Percentiles rank a stretch among this genome's conserved stretches.
Conservation (phyloP, 2,113 vertebrate species). For the Tauraco erythrolophus region DNA sequence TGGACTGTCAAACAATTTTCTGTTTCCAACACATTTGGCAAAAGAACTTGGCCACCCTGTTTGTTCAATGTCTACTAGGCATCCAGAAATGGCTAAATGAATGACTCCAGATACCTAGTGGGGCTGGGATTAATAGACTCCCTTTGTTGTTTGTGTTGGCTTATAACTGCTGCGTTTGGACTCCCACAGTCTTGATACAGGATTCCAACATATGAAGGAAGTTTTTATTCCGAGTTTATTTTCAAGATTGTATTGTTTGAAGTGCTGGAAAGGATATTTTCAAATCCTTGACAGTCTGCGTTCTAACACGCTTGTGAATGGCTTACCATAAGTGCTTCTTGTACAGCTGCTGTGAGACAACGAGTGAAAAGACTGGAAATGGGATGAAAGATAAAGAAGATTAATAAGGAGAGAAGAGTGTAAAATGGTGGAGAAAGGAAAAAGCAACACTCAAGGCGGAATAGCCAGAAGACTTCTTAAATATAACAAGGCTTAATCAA, state of each 20-base stretch:
- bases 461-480: background rate
- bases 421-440: background rate
- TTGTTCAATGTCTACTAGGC: background rate
- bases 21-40: constrained; percentile 40
- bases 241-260: background rate
- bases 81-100: background rate
- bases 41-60: constrained; percentile 9
- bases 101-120: background rate
- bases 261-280: background rate
- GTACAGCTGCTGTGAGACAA: background rate
- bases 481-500: background rate
- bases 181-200: background rate
- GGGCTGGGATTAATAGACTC: background rate
- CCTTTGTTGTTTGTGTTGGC: constrained; percentile 21
- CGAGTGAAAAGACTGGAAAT: background rate
- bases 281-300: background rate
- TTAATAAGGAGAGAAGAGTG: background rate
- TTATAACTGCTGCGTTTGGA: background rate
- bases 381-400: background rate
- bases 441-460: background rate
- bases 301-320: background rate
- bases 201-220: background rate
- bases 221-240: background rate
- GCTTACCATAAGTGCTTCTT: background rate
- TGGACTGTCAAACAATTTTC: background rate